Conservation (phyloP, 2,888 invertebrate species). For the Brenthis daphne region DNA sequence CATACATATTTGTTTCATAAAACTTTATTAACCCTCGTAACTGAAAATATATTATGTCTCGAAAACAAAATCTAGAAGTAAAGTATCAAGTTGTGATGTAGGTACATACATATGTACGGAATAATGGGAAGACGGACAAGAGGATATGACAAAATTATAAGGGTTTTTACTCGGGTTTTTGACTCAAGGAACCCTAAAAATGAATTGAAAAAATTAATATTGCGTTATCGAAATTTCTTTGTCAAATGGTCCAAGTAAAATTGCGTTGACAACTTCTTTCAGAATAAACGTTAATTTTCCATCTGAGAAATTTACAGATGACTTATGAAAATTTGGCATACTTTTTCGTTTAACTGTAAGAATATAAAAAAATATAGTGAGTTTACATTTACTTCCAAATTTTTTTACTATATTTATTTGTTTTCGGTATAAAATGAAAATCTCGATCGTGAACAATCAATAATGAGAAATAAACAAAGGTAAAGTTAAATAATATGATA, state of each 20-base stretch:
- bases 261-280: constrained; percentile 31
- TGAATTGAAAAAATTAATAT: constrained; percentile 3
- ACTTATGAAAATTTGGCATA: constrained; percentile 52
- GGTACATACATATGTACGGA: too few relatives aligned
- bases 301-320: constrained; percentile 53
- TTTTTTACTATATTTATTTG: background rate
- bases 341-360: constrained; percentile 48
- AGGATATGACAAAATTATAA: too few relatives aligned
- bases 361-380: constrained; percentile 44
- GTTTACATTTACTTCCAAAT: constrained; percentile 3
- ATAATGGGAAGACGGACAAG: too few relatives aligned
- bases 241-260: constrained; percentile 20
- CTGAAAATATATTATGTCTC: too few relatives aligned
- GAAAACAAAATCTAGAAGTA: too few relatives aligned
- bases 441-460: too few relatives aligned
- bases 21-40: too few relatives aligned
- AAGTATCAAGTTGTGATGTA: too few relatives aligned
- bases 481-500: too few relatives aligned
- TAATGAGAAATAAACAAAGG: too few relatives aligned
- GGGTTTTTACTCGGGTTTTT: background rate
- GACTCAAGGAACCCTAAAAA: background rate
- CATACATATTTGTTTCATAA: too few relatives aligned
- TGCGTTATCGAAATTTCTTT: constrained; percentile 4
- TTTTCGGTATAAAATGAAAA: background rate
- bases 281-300: constrained; percentile 52